Percentiles rank a stretch among this genome's conserved stretches.
Evolutionary conservation across 1,140 invertebrate species (phyloP).

Genomic region (Trachelipus rathkii): DNA sequence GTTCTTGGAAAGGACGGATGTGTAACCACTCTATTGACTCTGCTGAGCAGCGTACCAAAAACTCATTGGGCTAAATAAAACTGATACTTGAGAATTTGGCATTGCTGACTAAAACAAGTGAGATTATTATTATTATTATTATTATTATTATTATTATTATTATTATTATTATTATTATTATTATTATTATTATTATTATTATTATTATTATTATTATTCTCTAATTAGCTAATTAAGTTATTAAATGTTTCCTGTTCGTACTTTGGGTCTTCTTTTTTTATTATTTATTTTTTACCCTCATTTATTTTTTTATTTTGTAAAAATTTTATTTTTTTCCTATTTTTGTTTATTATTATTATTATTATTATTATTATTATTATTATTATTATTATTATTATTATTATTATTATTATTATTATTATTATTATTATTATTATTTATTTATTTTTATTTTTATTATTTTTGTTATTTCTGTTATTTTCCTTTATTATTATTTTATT

Average conservation of each 20-base stretch:
- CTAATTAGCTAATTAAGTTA: no score
- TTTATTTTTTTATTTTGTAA: no score
- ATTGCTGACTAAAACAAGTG: slow-evolving; percentile 63
- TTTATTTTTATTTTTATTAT: slow-evolving; percentile 25
- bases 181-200: neutral
- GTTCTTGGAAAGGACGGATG: slow-evolving; percentile 62
- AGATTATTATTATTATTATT: slow-evolving; percentile 42
- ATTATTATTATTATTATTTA: slow-evolving; percentile 27
- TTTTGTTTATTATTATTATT: slow-evolving; percentile 13
- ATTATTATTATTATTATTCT: no score
- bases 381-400: neutral
- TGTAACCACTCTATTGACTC: slow-evolving; percentile 60
- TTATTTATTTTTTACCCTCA: no score
- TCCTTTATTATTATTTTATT: slow-evolving; percentile 4
- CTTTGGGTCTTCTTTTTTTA: no score
- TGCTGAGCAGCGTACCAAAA: slow-evolving; percentile 60
- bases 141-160: slow-evolving; percentile 25
- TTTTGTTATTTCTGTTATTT: no score
- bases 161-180: slow-evolving; percentile 20
- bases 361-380: slow-evolving; percentile 30
- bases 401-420: slow-evolving; percentile 18
- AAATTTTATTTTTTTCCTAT: neutral
- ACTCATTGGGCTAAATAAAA: slow-evolving; percentile 60
- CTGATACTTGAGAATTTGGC: slow-evolving; percentile 62
- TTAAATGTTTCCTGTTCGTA: no score